These are phyloP conservation scores for Aramus guarauna DNA, from an alignment of 2,113 vertebrate species.

Conservation along the genomic window DNA sequence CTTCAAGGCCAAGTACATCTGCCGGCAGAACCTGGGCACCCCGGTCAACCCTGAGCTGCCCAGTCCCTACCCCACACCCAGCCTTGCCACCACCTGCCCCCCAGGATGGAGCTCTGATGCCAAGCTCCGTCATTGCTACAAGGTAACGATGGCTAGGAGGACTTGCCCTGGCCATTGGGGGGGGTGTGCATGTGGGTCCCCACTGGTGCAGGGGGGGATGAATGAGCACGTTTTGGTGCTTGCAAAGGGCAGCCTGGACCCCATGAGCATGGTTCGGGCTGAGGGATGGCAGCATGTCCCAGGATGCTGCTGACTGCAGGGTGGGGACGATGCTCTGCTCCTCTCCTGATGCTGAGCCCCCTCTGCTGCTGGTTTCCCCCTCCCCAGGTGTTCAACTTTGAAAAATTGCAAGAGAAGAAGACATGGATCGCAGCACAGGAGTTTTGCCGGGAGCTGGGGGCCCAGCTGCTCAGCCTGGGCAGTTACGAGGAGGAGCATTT, in stretches of 20 bases:
- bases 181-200: neutral
- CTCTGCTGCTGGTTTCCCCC: neutral
- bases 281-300: neutral
- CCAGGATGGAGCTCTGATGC: slow-evolving; percentile 83
- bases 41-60: slow-evolving; percentile 82
- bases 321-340: neutral
- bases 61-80: slow-evolving; percentile 82
- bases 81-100: slow-evolving; percentile 85
- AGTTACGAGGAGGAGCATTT: slow-evolving; percentile 88
- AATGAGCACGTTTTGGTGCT: neutral
- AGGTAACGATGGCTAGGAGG: slow-evolving; percentile 72
- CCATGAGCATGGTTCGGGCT: rapidly evolving
- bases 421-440: slow-evolving; percentile 87
- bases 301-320: rapidly evolving
- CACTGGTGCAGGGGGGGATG: neutral
- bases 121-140: slow-evolving; percentile 91
- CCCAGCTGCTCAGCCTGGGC: slow-evolving; percentile 89
- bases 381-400: slow-evolving; percentile 83
- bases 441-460: slow-evolving; percentile 83
- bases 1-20: slow-evolving; percentile 91
- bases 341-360: neutral
- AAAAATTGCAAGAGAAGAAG: slow-evolving; percentile 85
- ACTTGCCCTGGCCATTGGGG: rapidly evolving
- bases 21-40: slow-evolving; percentile 85
- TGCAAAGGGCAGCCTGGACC: neutral